Evolutionary conservation across 2,113 vertebrate species (phyloP).

Genomic region (Entosphenus tridentatus): DNA sequence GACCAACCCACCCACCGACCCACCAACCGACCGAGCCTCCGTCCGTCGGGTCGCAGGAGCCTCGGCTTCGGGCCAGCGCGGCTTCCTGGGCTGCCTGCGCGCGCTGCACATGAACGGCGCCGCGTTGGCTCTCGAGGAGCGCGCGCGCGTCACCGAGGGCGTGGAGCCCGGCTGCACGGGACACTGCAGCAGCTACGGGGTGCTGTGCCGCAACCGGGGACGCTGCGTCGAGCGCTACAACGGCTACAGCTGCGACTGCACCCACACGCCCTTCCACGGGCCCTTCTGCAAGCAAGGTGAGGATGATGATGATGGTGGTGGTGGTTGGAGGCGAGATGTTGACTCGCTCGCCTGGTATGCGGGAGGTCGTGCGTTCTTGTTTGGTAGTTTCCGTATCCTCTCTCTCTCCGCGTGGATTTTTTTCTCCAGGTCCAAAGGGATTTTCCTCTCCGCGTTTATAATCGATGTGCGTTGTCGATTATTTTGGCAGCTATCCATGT

Average conservation of each 20-base stretch:
- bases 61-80: conserved; percentile 70
- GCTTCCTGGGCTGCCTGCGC: conserved; percentile 69
- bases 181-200: conserved; percentile 71
- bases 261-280: conserved; percentile 37
- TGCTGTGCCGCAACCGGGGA: conserved; percentile 48
- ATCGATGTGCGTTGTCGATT: no score
- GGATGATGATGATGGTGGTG: no score
- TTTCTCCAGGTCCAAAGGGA: no score
- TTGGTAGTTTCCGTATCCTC: no score
- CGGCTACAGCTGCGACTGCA: conserved; percentile 62
- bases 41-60: conserved; percentile 31
- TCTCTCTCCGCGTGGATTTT: no score
- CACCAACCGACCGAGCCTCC: no score
- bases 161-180: conserved; percentile 61
- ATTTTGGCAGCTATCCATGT: no score
- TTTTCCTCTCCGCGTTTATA: no score
- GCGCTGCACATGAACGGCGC: conserved; percentile 56
- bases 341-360: no score
- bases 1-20: no score
- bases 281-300: conserved; percentile 59
- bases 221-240: conserved; percentile 40
- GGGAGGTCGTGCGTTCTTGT: no score
- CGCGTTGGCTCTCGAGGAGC: conserved; percentile 50
- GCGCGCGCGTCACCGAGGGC: conserved; percentile 57
- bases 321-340: no score